Evolutionary conservation across 2,888 invertebrate genomes (phyloP).

Genomic region (Pristionchus exspectatus): DNA sequence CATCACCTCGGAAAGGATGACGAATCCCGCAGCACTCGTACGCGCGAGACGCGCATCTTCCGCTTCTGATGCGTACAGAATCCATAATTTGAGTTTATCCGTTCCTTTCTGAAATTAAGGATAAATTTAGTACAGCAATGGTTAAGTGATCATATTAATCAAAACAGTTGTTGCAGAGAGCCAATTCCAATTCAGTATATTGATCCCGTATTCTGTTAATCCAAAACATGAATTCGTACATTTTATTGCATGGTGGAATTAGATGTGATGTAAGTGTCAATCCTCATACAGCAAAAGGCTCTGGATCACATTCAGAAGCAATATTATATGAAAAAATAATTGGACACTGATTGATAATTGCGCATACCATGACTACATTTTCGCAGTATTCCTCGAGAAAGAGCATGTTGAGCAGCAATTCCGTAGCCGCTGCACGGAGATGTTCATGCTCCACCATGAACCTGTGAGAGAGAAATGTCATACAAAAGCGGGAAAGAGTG

Average conservation of each 20-base stretch:
- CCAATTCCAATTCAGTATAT: too few species aligned
- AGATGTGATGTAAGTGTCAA: too few species aligned
- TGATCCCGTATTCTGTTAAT: too few species aligned
- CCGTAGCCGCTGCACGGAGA: conserved; percentile 90
- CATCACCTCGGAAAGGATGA: conserved; percentile 65
- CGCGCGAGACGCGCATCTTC: conserved; percentile 76
- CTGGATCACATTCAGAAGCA: neutral
- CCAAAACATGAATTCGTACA: neutral
- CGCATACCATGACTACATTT: conserved; percentile 66
- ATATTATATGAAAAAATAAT: neutral
- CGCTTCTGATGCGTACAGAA: conserved; percentile 76
- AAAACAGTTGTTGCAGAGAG: too few species aligned
- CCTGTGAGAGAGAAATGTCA: conserved; percentile 7
- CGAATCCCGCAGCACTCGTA: conserved; percentile 65
- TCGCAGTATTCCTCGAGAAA: conserved; percentile 80
- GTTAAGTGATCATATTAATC: too few species aligned
- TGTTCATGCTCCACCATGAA: conserved; percentile 89
- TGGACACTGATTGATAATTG: neutral
- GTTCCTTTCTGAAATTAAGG: conserved; percentile 69
- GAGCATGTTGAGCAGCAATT: conserved; percentile 91
- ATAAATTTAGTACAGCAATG: too few species aligned
- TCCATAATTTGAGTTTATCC: conserved; percentile 78
- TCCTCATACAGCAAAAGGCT: too few species aligned
- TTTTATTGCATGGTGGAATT: too few species aligned
- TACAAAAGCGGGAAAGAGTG: neutral